A percentile compares a stretch with the other conserved stretches of the same genome.
These are phyloP conservation scores for Turnix velox DNA, from an alignment of 2,113 vertebrate genomes.

Conservation along the genomic window DNA sequence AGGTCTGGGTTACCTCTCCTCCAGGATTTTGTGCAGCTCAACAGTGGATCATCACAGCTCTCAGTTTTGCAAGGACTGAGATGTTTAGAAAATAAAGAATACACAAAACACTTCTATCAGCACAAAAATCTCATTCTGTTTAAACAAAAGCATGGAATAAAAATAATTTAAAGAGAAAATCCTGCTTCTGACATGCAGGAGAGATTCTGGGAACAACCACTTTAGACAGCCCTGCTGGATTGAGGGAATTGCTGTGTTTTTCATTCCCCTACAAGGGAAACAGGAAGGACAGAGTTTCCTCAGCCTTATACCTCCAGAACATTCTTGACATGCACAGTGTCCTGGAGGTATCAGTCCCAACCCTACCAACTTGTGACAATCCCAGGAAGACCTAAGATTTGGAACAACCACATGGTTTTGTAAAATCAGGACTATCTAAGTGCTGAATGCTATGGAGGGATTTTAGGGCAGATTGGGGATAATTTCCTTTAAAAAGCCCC, in stretches of 20 bases:
- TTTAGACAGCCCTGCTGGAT: not conserved
- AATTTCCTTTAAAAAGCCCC: not conserved
- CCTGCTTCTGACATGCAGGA: not conserved
- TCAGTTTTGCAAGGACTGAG: not conserved
- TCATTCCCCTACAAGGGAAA: not conserved
- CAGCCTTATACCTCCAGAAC: not conserved
- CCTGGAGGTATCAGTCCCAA: not conserved
- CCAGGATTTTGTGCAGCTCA: not conserved
- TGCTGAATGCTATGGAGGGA: accelerated
- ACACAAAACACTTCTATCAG: not conserved
- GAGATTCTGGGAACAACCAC: not conserved
- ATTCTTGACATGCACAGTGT: not conserved
- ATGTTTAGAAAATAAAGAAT: not conserved
- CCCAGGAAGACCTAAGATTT: not conserved
- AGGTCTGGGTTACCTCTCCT: not conserved
- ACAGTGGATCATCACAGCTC: not conserved
- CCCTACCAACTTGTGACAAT: not conserved
- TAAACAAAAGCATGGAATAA: not conserved
- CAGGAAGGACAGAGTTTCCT: not conserved
- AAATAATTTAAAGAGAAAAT: not conserved
- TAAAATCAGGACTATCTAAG: not conserved
- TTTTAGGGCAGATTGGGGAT: not conserved
- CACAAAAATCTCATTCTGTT: not conserved
- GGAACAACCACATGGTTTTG: not conserved
- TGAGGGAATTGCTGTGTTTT: not conserved